A percentile compares a stretch with the other conserved stretches of the same genome.
These are phyloP conservation scores for Aricia artaxerxes DNA, from an alignment of 2,888 invertebrate genomes.

Conservation along the genomic window DNA sequence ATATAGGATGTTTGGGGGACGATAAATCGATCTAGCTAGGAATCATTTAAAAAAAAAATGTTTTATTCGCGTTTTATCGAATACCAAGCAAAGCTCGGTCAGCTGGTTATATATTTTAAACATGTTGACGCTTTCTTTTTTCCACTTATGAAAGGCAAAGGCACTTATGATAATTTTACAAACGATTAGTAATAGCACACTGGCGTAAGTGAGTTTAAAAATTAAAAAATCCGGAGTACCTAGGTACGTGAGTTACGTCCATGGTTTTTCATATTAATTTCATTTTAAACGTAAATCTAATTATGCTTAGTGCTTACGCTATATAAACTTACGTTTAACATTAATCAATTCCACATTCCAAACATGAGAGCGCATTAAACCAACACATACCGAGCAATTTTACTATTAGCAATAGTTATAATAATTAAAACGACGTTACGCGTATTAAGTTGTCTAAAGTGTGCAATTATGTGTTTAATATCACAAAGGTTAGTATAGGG, in stretches of 20 bases:
- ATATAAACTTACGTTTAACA: background rate
- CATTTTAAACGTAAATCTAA: background rate
- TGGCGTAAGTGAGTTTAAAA: background rate
- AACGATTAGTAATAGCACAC: background rate
- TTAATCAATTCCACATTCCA: conserved; percentile 6
- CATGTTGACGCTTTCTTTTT: too few species aligned
- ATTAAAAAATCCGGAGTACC: too few species aligned
- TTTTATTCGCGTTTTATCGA: too few species aligned
- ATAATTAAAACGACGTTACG: conserved; percentile 4
- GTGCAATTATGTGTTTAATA: conserved; percentile 28
- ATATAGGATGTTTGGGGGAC: too few species aligned
- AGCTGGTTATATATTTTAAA: too few species aligned
- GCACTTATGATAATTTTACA: background rate
- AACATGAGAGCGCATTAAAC: conserved; percentile 12
- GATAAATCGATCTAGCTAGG: too few species aligned
- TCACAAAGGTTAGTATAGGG: conserved; percentile 24
- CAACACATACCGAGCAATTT: conserved; percentile 8
- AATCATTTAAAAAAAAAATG: too few species aligned
- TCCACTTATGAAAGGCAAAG: background rate
- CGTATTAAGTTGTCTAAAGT: conserved; percentile 20
- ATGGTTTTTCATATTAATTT: too few species aligned
- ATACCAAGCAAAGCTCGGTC: too few species aligned
- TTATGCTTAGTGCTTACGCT: background rate
- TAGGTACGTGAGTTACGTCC: too few species aligned
- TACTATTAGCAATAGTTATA: background rate